Conservation (phyloP, 2,888 invertebrate genomes). For the Rhimphoctona megacephalus region DNA sequence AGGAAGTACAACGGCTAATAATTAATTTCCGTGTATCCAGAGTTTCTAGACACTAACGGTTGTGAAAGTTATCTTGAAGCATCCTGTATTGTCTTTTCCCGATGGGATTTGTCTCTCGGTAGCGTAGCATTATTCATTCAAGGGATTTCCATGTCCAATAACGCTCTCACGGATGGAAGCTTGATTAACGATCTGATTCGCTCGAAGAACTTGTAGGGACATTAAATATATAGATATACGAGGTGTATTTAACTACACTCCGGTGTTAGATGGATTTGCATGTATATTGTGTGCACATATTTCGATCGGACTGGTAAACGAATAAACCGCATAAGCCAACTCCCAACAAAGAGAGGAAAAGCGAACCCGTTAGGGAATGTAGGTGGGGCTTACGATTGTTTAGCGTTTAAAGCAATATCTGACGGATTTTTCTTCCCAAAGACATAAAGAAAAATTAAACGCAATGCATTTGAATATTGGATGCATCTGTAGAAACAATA, state of each 20-base stretch:
- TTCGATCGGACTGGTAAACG: slow-evolving; percentile 23
- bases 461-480: background rate
- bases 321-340: slow-evolving; percentile 31
- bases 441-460: background rate
- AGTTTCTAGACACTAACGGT: slow-evolving; percentile 3
- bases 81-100: slow-evolving; percentile 58
- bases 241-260: slow-evolving; percentile 19
- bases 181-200: slow-evolving; percentile 66
- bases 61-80: slow-evolving; percentile 42
- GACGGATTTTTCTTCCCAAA: background rate
- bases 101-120: slow-evolving; percentile 47
- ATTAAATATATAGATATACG: slow-evolving; percentile 43
- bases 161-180: slow-evolving; percentile 63
- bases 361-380: slow-evolving; percentile 6
- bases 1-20: slow-evolving; percentile 24
- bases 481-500: too few relatives aligned
- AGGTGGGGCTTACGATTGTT: background rate
- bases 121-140: slow-evolving; percentile 61
- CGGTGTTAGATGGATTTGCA: slow-evolving; percentile 21
- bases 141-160: slow-evolving; percentile 67
- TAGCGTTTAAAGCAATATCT: background rate
- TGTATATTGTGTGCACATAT: slow-evolving; percentile 44
- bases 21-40: slow-evolving; percentile 31
- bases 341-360: slow-evolving; percentile 23
- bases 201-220: slow-evolving; percentile 56